Conservation (phyloP, 2,888 invertebrate species). For the Limenitis camilla region DNA sequence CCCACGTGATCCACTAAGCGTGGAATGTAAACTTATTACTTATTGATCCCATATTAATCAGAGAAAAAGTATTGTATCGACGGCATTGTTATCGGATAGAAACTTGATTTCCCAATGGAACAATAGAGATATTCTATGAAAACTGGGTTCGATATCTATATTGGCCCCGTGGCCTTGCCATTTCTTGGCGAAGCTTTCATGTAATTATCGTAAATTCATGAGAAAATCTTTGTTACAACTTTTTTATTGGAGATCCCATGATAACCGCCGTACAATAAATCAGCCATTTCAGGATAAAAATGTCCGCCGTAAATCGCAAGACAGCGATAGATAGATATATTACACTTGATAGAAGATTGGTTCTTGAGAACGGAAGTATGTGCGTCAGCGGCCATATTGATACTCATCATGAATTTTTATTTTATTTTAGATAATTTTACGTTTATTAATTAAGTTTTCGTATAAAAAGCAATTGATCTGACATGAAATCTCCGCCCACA, state of each 20-base stretch:
- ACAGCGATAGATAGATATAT: no score
- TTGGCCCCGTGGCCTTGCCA: slow-evolving; percentile 17
- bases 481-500: no score
- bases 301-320: no score
- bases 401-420: no score
- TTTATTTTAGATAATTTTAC: neutral
- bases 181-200: slow-evolving; percentile 16
- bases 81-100: slow-evolving; percentile 28
- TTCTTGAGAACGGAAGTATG: no score
- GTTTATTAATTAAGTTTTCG: neutral
- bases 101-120: slow-evolving; percentile 31
- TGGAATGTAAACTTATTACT: slow-evolving; percentile 2
- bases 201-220: neutral
- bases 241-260: no score
- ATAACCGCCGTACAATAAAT: no score
- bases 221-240: neutral
- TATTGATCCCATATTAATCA: slow-evolving; percentile 5
- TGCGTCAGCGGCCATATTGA: no score
- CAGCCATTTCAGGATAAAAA: no score
- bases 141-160: slow-evolving; percentile 13
- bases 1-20: neutral
- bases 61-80: slow-evolving; percentile 8
- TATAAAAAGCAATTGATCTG: no score
- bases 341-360: no score
- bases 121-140: slow-evolving; percentile 20